Evolutionary conservation across 2,797 vertebrate genomes (phyloP).

Genomic region (Rhinophrynus dorsalis): DNA sequence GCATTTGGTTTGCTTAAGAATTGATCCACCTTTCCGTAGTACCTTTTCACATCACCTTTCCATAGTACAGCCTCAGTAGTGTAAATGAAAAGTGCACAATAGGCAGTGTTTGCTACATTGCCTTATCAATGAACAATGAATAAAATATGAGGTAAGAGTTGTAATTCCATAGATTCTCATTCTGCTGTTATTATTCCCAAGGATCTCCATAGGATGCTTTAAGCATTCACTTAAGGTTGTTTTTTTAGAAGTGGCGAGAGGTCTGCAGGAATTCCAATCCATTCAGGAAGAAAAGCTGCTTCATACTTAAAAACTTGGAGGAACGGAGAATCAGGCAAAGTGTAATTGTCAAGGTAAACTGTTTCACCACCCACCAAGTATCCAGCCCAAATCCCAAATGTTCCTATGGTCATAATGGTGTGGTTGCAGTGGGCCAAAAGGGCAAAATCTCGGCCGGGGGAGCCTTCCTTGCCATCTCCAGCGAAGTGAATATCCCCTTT

Average conservation of each 20-base stretch:
- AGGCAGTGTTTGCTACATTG: no score
- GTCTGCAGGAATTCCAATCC: constrained; percentile 59
- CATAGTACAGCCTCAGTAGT: no score
- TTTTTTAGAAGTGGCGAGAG: constrained; percentile 48
- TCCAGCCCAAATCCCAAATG: constrained; percentile 62
- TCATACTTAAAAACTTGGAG: constrained; percentile 57
- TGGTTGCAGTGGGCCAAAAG: constrained; percentile 60
- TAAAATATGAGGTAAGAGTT: not conserved
- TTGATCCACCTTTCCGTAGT: no score
- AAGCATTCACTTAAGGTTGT: not conserved
- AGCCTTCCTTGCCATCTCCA: constrained; percentile 49
- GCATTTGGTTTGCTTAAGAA: no score
- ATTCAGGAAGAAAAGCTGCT: constrained; percentile 58
- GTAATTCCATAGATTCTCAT: not conserved
- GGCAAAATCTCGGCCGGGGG: constrained; percentile 52
- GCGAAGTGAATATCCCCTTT: constrained; percentile 55
- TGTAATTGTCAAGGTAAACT: constrained; percentile 59
- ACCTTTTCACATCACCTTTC: no score
- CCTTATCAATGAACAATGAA: no score
- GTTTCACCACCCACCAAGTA: constrained; percentile 57
- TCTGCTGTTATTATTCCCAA: not conserved
- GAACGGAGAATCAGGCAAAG: constrained; percentile 55
- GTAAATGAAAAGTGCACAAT: no score
- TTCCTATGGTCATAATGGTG: constrained; percentile 61
- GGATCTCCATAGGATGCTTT: no score